phyloP scores from a whole-genome alignment of 1,140 invertebrate genomes.

The Epicauta chinensis region DNA sequence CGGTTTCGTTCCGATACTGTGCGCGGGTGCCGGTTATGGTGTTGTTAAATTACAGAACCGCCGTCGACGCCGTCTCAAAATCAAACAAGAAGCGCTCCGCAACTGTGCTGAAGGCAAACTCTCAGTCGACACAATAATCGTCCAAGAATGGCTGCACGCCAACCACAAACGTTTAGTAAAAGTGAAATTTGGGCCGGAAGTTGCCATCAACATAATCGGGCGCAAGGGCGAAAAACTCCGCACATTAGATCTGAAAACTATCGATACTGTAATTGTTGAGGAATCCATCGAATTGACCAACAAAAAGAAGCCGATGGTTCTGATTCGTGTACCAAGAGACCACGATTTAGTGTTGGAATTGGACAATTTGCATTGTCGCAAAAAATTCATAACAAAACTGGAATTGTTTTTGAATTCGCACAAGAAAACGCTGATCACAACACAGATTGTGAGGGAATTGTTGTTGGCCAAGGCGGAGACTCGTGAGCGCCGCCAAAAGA shows the following conservation, averaged over 20 bases:
- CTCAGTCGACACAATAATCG: conserved; percentile 87
- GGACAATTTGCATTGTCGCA: conserved; percentile 69
- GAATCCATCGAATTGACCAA: conserved; percentile 70
- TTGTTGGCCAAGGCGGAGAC: conserved; percentile 94
- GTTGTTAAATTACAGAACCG: conserved; percentile 89
- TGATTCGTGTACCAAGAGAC: conserved; percentile 83
- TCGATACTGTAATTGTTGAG: conserved; percentile 73
- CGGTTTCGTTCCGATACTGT: conserved; percentile 84
- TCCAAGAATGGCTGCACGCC: conserved; percentile 92
- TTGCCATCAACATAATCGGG: conserved; percentile 77
- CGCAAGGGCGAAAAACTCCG: conserved; percentile 83
- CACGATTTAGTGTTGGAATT: conserved; percentile 96
- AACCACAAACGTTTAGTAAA: conserved; percentile 88
- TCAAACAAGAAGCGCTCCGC: conserved; percentile 72
- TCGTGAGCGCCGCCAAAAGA: conserved; percentile 86
- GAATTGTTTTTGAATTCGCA: conserved; percentile 76
- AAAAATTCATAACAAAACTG: conserved; percentile 87
- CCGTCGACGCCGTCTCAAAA: conserved; percentile 68
- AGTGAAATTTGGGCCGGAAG: conserved; percentile 79
- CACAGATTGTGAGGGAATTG: conserved; percentile 69
- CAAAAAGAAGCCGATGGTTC: conserved; percentile 75
- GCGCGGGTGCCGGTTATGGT: conserved; percentile 86
- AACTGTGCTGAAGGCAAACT: conserved; percentile 52
- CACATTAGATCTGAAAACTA: conserved; percentile 67
- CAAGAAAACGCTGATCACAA: conserved; percentile 71